These are phyloP conservation scores for Anolis sagrei DNA, from an alignment of 2,113 vertebrate species.

Conservation along the genomic window DNA sequence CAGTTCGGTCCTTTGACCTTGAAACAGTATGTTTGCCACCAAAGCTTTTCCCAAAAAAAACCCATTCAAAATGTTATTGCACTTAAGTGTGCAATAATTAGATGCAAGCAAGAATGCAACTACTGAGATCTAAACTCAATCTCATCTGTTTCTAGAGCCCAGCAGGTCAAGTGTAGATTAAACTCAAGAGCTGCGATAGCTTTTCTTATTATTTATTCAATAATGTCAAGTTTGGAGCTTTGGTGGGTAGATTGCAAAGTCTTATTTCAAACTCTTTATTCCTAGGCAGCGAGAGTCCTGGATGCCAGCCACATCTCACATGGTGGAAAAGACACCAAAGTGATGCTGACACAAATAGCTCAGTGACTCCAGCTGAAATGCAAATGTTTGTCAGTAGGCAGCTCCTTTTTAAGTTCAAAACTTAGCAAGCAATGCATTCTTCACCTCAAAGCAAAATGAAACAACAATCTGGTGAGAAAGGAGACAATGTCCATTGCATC, in stretches of 20 bases:
- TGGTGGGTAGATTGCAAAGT: constrained; percentile 34
- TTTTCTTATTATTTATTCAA: constrained; percentile 60
- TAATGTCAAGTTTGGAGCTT: constrained; percentile 18
- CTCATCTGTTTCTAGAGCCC: constrained; percentile 71
- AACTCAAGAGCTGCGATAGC: constrained; percentile 51
- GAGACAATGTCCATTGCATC: neutral
- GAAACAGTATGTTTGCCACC: constrained; percentile 36
- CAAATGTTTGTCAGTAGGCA: constrained; percentile 57
- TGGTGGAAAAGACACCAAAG: constrained; percentile 31
- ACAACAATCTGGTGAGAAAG: neutral
- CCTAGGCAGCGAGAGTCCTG: constrained; percentile 48
- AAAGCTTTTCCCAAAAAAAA: constrained; percentile 8
- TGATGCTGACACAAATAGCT: constrained; percentile 62
- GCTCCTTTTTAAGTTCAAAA: constrained; percentile 39
- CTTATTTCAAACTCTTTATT: constrained; percentile 29
- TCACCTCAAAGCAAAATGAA: constrained; percentile 29
- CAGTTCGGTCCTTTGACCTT: constrained; percentile 49
- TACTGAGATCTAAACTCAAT: constrained; percentile 59
- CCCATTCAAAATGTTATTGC: constrained; percentile 57
- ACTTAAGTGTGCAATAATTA: constrained; percentile 73
- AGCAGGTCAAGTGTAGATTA: constrained; percentile 72
- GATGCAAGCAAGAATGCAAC: constrained; percentile 63
- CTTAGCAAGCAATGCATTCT: constrained; percentile 32
- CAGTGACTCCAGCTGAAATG: constrained; percentile 30
- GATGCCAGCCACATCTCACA: constrained; percentile 52